Evolutionary conservation across 2,888 invertebrate genomes (phyloP), one percentile per base, ranked within the genome.

Genomic region (Bimastos eiseni): DNA sequence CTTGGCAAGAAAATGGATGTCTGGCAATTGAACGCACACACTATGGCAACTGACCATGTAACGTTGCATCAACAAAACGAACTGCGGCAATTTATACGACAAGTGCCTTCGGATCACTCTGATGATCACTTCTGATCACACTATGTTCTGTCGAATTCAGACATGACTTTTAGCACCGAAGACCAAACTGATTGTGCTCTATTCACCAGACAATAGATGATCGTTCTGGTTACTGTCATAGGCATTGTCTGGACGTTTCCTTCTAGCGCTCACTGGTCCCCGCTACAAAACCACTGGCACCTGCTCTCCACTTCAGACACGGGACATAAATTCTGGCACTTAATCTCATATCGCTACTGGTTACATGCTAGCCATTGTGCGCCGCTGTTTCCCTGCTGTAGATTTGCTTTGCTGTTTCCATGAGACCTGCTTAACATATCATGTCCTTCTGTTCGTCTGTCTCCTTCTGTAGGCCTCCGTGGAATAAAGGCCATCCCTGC

Each of bases 381-480:
- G n/a, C 11, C 70, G 30, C 70, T 70, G 70, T 30, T 70, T 70
- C 70, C 70, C 70, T 70, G 70, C n/a, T 70, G n/a, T n/a, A 70
- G 70, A n/a, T 70, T 30, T n/a, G 30, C n/a, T 70, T 70, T n/a
- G 30, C n/a, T 17, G 70, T 49, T 49, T 49, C 24, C 49, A 24
- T 70, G 30, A 70, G n/a, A n/a, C 70, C 70, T n/a, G n/a, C n/a
- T 70, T 70, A 70, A 70, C 70, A 70, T 70, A n/a, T 70, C 70
- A 70, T 70, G 8, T n/a, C 70, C 2, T 70, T 30, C 70, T n/a
- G 70, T 70, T 11, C 70, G 30, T 0, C 17, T n/a, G 70, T 13
- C n/a, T 4, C 24, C 30, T 1, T n/a, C 49, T n/a, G 70, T 70
- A n/a, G 70, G n/a, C 70, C 70, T n/a, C 70, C 70, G 30, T 11